phyloP scores from a whole-genome alignment of 35 echinoderm and acorn worm genomes.

The Stichopus chloronotus region DNA sequence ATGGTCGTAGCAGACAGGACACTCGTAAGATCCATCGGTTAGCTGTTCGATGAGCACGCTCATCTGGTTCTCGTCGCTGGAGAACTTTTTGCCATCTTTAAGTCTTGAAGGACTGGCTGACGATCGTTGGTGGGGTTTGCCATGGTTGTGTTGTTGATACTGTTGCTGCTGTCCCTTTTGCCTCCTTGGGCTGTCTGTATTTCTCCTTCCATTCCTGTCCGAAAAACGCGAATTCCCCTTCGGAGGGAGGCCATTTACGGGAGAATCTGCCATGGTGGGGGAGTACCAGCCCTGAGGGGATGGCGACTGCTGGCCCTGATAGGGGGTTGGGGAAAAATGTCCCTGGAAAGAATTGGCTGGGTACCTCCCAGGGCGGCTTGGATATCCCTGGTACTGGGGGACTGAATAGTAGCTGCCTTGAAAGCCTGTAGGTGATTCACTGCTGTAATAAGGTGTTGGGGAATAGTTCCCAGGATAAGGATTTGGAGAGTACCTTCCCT shows the following conservation, averaged over 20 bases:
- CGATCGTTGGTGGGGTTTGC: not conserved
- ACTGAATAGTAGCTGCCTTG: conserved; percentile 21
- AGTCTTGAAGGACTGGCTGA: conserved; percentile 27
- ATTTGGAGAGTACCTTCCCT: conserved; percentile 46
- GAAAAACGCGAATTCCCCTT: conserved; percentile 3
- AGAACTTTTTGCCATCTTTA: not conserved
- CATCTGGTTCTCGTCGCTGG: conserved; percentile 69
- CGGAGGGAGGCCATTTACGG: conserved; percentile 32
- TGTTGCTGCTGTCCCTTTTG: conserved; percentile 39
- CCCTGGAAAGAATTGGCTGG: not conserved
- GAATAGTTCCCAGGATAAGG: conserved; percentile 34
- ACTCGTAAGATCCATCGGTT: conserved; percentile 80
- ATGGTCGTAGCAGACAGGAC: conserved; percentile 86
- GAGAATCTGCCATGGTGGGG: not conserved
- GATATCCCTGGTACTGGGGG: conserved; percentile 8
- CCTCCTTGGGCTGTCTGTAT: conserved; percentile 28
- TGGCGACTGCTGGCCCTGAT: not conserved
- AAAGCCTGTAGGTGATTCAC: not conserved
- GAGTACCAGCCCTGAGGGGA: conserved; percentile 32
- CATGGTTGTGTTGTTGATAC: not conserved
- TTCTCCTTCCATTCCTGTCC: conserved; percentile 41
- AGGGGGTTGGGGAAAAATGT: conserved; percentile 43
- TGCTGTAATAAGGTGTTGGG: conserved; percentile 9
- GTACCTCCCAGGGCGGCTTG: not conserved
- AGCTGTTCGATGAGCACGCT: conserved; percentile 92